Evolutionary conservation across 2,113 vertebrate genomes (phyloP), one percentile per base, ranked within the genome.

Genomic region (Platichthys stellatus): DNA sequence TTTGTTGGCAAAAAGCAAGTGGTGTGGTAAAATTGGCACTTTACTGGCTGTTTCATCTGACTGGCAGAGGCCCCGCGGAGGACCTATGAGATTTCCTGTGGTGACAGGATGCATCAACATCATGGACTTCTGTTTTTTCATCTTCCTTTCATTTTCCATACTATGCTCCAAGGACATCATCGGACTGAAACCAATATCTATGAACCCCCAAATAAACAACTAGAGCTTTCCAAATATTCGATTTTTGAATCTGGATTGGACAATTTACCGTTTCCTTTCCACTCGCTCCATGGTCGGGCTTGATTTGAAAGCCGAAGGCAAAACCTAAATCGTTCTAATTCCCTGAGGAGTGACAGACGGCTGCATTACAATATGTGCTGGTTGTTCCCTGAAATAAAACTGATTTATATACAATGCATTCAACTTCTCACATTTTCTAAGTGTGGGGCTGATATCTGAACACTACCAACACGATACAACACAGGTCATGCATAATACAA

Each of bases 21-120:
- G 68, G 86, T 85, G 58, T 67, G 80, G 90, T 90, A 83, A 92
- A 88, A 93, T 88, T 92, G 90, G 80, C 89, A 91, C 89, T 93
- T 92, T 91, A 70, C 83, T 67, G 86, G 73, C 71, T 76, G 67
- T 92, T 93, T 88, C 75, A 86, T 89, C 69, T 20, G 82, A 88
- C 82, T 90, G 92, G 88, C 88, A 85, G 64, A 20, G 72, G 81
- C 69, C 68, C 72, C 53, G 60, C 59, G 65, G 72, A 85, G 74
- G 87, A 85, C 72, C 83, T 72, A 59, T 43, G 59, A 84, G 83
- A 85, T 74, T 84, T 92, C 91, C 91, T 86, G 78, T 53, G 82
- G 90, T 88, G 91, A 83, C 90, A 90, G 81, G 66, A 88, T 66
- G 88, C 85, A 89, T 93, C 92, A 93, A 85, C 90, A 91, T 92